These are phyloP conservation scores for Patella ulyssiponensis DNA, from an alignment of 2,888 invertebrate species.

Conservation along the genomic window DNA sequence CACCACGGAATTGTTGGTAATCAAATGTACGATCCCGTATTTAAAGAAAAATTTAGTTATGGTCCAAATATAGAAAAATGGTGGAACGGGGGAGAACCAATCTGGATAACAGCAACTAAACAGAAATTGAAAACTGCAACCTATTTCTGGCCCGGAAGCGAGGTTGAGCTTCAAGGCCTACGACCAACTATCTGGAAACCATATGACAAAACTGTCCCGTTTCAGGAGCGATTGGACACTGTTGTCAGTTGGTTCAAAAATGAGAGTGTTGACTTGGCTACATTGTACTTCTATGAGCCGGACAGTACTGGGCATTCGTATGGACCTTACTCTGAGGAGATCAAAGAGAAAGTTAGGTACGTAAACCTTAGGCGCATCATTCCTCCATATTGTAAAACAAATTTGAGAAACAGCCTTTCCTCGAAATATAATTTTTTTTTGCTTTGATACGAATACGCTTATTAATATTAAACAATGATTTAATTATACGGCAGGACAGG, in stretches of 20 bases:
- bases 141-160: conserved; percentile 80
- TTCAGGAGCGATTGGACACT: conserved; percentile 76
- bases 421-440: no score
- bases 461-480: no score
- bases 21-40: conserved; percentile 76
- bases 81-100: conserved; percentile 64
- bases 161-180: conserved; percentile 74
- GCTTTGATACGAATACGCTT: no score
- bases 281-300: conserved; percentile 62
- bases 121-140: conserved; percentile 75
- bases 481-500: no score
- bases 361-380: neutral
- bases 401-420: no score
- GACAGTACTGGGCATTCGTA: conserved; percentile 55
- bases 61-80: conserved; percentile 46
- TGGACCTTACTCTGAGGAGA: conserved; percentile 53
- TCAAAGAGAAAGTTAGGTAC: conserved; percentile 40
- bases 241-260: conserved; percentile 72
- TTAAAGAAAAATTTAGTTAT: conserved; percentile 51
- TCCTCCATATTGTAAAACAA: neutral
- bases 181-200: conserved; percentile 65
- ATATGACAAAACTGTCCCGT: conserved; percentile 73
- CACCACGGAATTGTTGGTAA: conserved; percentile 80
- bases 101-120: conserved; percentile 74
- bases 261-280: conserved; percentile 46